Percentiles rank a stretch among this genome's conserved stretches.
phyloP scores from a whole-genome alignment of 2,888 invertebrate genomes.

The Tiphia femorata region DNA sequence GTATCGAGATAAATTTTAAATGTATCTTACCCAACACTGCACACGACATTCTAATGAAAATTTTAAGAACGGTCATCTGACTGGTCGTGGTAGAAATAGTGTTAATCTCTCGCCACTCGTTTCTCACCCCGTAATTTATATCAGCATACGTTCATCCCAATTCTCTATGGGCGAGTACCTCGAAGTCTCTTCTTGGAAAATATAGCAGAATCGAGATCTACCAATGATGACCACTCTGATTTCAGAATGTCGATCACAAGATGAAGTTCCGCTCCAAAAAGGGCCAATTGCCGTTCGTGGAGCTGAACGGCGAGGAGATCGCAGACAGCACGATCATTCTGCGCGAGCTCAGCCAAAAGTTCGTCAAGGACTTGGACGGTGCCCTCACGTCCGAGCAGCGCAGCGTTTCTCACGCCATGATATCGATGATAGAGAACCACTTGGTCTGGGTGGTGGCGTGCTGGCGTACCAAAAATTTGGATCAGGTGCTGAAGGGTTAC shows the following conservation, averaged over 20 bases:
- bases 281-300: constrained; percentile 94
- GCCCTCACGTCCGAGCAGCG: constrained; percentile 87
- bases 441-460: constrained; percentile 91
- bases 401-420: constrained; percentile 90
- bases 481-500: constrained; percentile 86
- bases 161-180: too few species aligned
- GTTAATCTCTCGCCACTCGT: too few species aligned
- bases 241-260: constrained; percentile 94
- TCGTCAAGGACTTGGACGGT: constrained; percentile 86
- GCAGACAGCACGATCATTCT: constrained; percentile 93
- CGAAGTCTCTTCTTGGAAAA: too few species aligned
- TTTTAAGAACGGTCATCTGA: too few species aligned
- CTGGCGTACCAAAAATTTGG: constrained; percentile 95
- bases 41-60: too few species aligned
- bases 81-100: too few species aligned
- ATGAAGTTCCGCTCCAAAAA: constrained; percentile 94
- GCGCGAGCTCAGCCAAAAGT: constrained; percentile 86
- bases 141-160: too few species aligned
- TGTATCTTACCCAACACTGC: too few species aligned
- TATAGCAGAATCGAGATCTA: too few species aligned
- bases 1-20: too few species aligned
- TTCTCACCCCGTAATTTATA: too few species aligned
- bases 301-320: constrained; percentile 94
- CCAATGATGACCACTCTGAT: too few species aligned
- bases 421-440: constrained; percentile 95